Base-by-base conservation (phyloP, 2,113 vertebrate species). In the Haemorhous mexicanus region DNA sequence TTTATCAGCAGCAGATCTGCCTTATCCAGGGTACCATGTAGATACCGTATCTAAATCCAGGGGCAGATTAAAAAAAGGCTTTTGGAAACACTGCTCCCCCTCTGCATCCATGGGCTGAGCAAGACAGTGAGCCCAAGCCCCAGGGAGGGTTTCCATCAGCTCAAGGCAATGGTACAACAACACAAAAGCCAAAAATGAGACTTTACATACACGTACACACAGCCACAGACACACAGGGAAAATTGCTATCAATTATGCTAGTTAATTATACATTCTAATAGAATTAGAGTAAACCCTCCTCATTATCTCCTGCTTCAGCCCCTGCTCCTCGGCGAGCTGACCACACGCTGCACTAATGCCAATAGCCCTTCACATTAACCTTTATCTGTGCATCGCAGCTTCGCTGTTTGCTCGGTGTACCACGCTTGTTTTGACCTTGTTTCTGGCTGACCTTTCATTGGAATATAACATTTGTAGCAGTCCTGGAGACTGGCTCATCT, bases 221-320 rank as follows among this genome's bases (percentile, higher is more conserved):
- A 30, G 53, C 35, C 55, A 58, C 26, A 87, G 47, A 81, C 94
- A 81, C 82, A 63, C 66, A 30, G 94, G 93, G 94, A 96, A 97
- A 96, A 97, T 18, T 93, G 93, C 95, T 95, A 95, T 95, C 93
- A 81, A 94, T 87, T 96, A 97, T 61, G 77, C 89, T 69, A 69
- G 92, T 89, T 97, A 97, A 98, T 97, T 97, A 97, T 81, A 94
- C 58, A 94, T 75, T 87, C 12, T 85, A 97, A 95, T 67, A 87
- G 96, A 96, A 97, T 78, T 94, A 87, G 92, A 93, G 89, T 87
- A 93, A 96, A 94, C 89, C 68, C 88, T 89, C 53, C 78, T 93
- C 93, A 44, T 87, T 83, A 96, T 90, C 46, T 81, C 66, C 91
- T 18, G 49, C 78, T 83, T 78, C 85, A 96, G 84, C 73, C 89